These are phyloP conservation scores for Lates japonicus DNA, from an alignment of 2,797 vertebrate genomes.

Conservation along the genomic window DNA sequence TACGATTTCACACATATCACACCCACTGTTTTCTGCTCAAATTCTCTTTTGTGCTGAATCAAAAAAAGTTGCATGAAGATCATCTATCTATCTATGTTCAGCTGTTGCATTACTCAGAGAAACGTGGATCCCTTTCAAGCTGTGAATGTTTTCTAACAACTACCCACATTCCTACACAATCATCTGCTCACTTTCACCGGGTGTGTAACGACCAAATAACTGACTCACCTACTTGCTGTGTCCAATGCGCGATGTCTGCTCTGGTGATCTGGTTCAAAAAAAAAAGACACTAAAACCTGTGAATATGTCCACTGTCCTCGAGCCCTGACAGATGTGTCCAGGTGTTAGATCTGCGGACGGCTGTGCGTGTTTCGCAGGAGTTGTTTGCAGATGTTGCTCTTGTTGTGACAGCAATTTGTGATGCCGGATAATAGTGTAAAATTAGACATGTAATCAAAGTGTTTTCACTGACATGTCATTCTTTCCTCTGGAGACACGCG, in stretches of 20 bases:
- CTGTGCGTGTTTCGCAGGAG: not conserved
- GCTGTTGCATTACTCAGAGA: not conserved
- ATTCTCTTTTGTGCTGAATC: not conserved
- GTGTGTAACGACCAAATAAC: not conserved
- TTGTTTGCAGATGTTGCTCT: not conserved
- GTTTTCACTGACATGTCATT: not conserved
- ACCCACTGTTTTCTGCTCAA: not conserved
- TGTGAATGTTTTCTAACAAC: not conserved
- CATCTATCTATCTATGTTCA: too few species aligned
- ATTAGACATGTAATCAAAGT: not conserved
- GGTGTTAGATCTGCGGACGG: conserved; percentile 7
- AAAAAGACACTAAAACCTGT: not conserved
- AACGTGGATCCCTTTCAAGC: not conserved
- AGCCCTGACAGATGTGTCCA: conserved; percentile 45
- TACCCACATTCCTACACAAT: too few species aligned
- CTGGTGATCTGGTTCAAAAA: not conserved
- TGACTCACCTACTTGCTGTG: conserved; percentile 51
- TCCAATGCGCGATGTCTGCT: conserved; percentile 4
- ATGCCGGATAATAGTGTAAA: not conserved
- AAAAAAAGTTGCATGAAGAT: not conserved
- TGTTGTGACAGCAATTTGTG: not conserved
- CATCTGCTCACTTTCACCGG: conserved; percentile 23
- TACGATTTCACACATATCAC: not conserved
- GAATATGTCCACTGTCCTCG: too few species aligned
- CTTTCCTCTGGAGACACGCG: not conserved